phyloP scores from a whole-genome alignment of 2,113 vertebrate species.

The Danionella cerebrum region DNA sequence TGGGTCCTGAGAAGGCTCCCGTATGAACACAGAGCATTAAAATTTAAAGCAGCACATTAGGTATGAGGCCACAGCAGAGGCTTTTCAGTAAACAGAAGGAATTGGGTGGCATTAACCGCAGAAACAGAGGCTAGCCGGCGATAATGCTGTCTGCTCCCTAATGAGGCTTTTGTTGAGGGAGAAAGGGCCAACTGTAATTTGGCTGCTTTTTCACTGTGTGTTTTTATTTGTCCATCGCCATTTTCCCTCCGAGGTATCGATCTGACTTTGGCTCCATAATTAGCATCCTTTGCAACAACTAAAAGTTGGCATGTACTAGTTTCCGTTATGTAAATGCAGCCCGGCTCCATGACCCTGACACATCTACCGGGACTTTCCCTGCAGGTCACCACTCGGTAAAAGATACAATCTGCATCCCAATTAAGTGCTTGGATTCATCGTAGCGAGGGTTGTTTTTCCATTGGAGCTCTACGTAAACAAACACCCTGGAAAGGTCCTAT shows the following conservation, averaged over 20 bases:
- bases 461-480: constrained; percentile 36
- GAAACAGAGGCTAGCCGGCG: constrained; percentile 30
- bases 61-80: constrained; percentile 32
- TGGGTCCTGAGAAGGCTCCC: constrained; percentile 38
- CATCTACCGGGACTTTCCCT: constrained; percentile 35
- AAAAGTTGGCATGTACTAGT: constrained; percentile 45
- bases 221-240: constrained; percentile 22
- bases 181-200: constrained; percentile 44
- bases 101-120: constrained; percentile 42
- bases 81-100: constrained; percentile 42
- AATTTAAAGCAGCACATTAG: constrained; percentile 43
- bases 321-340: constrained; percentile 49
- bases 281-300: constrained; percentile 44
- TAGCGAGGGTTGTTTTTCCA: constrained; percentile 23
- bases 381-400: constrained; percentile 35
- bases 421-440: constrained; percentile 36
- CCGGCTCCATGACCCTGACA: constrained; percentile 37
- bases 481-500: constrained; percentile 36
- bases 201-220: constrained; percentile 11
- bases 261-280: constrained; percentile 48
- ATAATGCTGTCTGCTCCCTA: constrained; percentile 39
- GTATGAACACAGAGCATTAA: constrained; percentile 38
- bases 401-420: constrained; percentile 44
- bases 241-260: constrained; percentile 49
- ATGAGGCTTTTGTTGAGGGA: constrained; percentile 41